Base-by-base conservation (phyloP, 2,888 invertebrate species). In the Endomychus coccineus region DNA sequence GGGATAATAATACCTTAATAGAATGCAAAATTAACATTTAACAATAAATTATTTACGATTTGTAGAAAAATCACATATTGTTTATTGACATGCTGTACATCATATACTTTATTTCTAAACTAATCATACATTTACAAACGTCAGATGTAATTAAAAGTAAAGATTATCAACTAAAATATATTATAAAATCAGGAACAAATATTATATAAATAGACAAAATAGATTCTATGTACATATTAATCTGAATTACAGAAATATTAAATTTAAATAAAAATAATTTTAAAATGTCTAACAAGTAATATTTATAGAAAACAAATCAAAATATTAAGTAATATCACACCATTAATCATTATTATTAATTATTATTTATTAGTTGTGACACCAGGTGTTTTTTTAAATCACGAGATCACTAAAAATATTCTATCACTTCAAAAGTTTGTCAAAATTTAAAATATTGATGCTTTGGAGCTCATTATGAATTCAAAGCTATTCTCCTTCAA, bases 251-350 rank as follows among this genome's bases (percentile, higher is more conserved):
- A 31, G 24, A 40, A 25, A 22, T n/a, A 33, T 48, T 51, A 51
- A 45, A 48, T 52, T 57, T 55, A 58, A 59, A 59, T 56, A 55
- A 58, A 59, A 58, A 54, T 54, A 57, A 55, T 59, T 58, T 56
- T 50, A 56, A 58, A 56, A 58, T 52, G 45, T 56, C 52, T 57
- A 61, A 61, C 59, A 61, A 59, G 43, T 52, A 43, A 50, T 52
- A 55, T 51, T 49, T 50, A 58, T 55, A 61, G 40, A 56, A 57
- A 64, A 61, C 55, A 63, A 63, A 58, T 62, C 53, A 55, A 61
- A 63, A 59, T 64, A 66, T 65, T 64, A 66, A 65, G 62, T 66
- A 66, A 66, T 66, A 66, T 66, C 66, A 66, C 66, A 66, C 66
- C 64, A 63, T 58, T 51, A 54, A 55, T 59, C 55, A 60, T n/a